Evolutionary conservation across 35 echinoderm and acorn worm species (phyloP), one percentile per base, ranked within the genome.

Genomic region (Ophiothrix spiculata): DNA sequence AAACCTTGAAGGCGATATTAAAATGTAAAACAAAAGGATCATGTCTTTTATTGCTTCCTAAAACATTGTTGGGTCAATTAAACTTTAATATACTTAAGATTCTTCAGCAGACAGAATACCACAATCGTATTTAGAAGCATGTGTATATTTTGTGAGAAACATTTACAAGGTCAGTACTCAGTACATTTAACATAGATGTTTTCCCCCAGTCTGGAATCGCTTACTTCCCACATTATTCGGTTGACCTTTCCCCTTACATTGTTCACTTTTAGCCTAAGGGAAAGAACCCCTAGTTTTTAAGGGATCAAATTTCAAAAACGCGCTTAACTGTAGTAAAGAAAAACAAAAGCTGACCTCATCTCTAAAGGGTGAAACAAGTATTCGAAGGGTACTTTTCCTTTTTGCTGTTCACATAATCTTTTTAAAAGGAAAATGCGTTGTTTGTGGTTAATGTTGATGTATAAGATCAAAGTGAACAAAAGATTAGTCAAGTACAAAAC

Each of bases 401-500:
- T n/a, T 69, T 69, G 60, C 25, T 69, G 60, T 69, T 69, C 60
- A 69, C 60, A 69, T 69, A 69, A 69, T 69, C 60, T 69, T 69
- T 69, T 12, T 69, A 69, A 25, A n/a, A n/a, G 17, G 25, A 69
- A 69, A 69, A 28, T 69, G 60, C 60, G 29, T 69, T 69, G 60
- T 69, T 69, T 69, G 60, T 69, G 60, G 60, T n/a, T 69, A n/a
- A 69, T 69, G 60, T 69, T 69, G 60, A 69, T 69, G 60, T 69
- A 69, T 69, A 28, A 10, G 60, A 69, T 69, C 60, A 69, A n/a
- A 6, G 2, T 6, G 60, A 69, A 69, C 60, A 69, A 69, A 69
- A 69, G 60, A 69, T 69, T 69, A 15, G 19, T 19, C 23, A 69
- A 69, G 29, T 69, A 69, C 60, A 69, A 69, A 69, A 69, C 16